phyloP scores from a whole-genome alignment of 2,888 invertebrate species.

The Baronia brevicornis region DNA sequence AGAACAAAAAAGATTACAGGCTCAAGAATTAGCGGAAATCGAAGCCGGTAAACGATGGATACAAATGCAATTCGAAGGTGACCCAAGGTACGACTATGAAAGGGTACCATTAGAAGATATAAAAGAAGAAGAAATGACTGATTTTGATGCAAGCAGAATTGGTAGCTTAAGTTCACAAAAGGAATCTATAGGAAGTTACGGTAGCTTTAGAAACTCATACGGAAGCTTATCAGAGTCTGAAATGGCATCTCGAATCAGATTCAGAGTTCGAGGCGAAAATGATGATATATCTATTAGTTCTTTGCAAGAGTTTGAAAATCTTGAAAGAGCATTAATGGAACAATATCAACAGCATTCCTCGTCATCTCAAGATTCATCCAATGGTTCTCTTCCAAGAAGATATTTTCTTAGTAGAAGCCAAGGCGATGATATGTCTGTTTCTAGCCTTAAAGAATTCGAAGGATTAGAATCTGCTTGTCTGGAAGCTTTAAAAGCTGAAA shows the following conservation, averaged over 20 bases:
- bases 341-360: slow-evolving; percentile 82
- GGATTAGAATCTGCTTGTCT: slow-evolving; percentile 91
- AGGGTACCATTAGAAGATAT: slow-evolving; percentile 92
- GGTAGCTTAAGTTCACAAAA: slow-evolving; percentile 87
- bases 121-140: slow-evolving; percentile 93
- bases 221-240: slow-evolving; percentile 96
- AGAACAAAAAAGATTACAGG: slow-evolving; percentile 76
- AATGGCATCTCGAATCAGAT: slow-evolving; percentile 87
- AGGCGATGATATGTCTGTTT: slow-evolving; percentile 90
- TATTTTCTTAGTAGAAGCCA: slow-evolving; percentile 83
- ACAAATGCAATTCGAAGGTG: slow-evolving; percentile 90
- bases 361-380: slow-evolving; percentile 90
- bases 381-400: slow-evolving; percentile 86
- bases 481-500: slow-evolving; percentile 88
- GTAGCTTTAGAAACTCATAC: slow-evolving; percentile 90
- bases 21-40: slow-evolving; percentile 69
- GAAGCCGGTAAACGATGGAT: slow-evolving; percentile 91
- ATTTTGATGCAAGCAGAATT: slow-evolving; percentile 86
- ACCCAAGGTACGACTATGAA: slow-evolving; percentile 86
- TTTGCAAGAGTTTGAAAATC: slow-evolving; percentile 93
- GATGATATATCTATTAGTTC: slow-evolving; percentile 95
- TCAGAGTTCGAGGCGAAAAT: slow-evolving; percentile 89
- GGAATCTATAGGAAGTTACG: slow-evolving; percentile 85
- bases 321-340: slow-evolving; percentile 90
- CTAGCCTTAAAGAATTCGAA: slow-evolving; percentile 94